Percentiles rank a stretch among this genome's conserved stretches.
These are phyloP conservation scores for Myodes glareolus DNA, from an alignment of 2,113 vertebrate genomes.

Conservation along the genomic window DNA sequence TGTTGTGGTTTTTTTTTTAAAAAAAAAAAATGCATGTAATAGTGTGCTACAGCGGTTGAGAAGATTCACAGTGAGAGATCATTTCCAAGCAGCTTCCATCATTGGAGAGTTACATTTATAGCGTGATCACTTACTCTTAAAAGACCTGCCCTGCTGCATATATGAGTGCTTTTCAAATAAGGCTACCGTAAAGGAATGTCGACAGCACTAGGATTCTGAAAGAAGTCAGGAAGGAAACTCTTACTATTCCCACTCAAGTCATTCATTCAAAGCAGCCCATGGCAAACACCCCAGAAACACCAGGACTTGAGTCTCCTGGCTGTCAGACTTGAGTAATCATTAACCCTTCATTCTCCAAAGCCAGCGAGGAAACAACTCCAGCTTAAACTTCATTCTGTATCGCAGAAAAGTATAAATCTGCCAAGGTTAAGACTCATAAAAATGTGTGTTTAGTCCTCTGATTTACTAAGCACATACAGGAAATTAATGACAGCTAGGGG, in stretches of 20 bases:
- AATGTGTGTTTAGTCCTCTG: not conserved
- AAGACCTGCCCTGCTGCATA: not conserved
- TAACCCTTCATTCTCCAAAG: conserved; percentile 58
- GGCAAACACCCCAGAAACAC: not conserved
- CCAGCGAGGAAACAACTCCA: not conserved
- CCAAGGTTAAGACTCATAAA: not conserved
- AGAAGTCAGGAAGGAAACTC: conserved; percentile 31
- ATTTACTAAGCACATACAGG: not conserved
- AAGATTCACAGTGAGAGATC: conserved; percentile 69
- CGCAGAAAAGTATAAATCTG: not conserved
- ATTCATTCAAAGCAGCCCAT: conserved; percentile 59
- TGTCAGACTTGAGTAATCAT: not conserved
- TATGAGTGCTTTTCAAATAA: conserved; percentile 21
- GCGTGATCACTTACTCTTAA: not conserved
- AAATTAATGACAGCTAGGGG: conserved; percentile 2
- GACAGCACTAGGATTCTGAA: conserved; percentile 20
- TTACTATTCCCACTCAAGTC: not conserved
- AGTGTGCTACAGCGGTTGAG: conserved; percentile 66
- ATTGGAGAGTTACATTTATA: not conserved
- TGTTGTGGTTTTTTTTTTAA: conserved; percentile 38
- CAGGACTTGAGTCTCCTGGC: not conserved
- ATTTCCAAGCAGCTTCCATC: conserved; percentile 23
- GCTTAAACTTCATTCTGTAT: not conserved
- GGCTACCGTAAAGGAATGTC: not conserved
- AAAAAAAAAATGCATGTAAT: conserved; percentile 78